phyloP scores from a whole-genome alignment of 2,113 vertebrate genomes.

The Dromiciops gliroides region DNA sequence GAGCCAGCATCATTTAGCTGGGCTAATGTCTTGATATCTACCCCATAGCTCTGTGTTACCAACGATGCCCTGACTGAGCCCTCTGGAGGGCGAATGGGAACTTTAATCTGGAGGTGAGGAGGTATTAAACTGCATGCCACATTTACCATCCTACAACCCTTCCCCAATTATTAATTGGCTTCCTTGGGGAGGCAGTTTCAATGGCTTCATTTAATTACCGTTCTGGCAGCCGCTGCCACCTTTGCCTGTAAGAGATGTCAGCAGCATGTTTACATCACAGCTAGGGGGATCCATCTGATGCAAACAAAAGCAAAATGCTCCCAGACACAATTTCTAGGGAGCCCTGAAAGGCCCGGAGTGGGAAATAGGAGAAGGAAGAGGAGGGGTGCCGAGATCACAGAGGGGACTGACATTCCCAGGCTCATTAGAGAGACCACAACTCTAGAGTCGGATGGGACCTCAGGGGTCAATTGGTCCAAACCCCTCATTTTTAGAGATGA shows the following conservation, averaged over 20 bases:
- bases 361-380: constrained; percentile 27
- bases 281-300: constrained; percentile 50
- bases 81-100: constrained; percentile 10
- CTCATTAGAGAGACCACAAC: background rate
- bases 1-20: constrained; percentile 66
- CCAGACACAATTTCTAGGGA: background rate
- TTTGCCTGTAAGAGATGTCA: background rate
- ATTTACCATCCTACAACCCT: constrained; percentile 5
- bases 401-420: background rate
- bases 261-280: constrained; percentile 63
- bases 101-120: background rate
- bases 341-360: background rate
- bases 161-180: constrained; percentile 75
- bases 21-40: constrained; percentile 62
- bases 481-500: background rate
- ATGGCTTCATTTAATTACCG: constrained; percentile 69
- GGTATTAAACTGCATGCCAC: constrained; percentile 53
- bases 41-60: constrained; percentile 56
- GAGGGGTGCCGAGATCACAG: too few relatives aligned
- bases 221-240: constrained; percentile 24
- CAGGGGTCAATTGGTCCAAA: background rate
- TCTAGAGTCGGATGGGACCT: background rate
- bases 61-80: constrained; percentile 41
- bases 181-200: constrained; percentile 52
- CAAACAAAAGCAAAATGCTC: constrained; percentile 55